A percentile compares a stretch with the other conserved stretches of the same genome.
phyloP scores from a whole-genome alignment of 2,113 vertebrate species.

The Oreochromis tanganicae region DNA sequence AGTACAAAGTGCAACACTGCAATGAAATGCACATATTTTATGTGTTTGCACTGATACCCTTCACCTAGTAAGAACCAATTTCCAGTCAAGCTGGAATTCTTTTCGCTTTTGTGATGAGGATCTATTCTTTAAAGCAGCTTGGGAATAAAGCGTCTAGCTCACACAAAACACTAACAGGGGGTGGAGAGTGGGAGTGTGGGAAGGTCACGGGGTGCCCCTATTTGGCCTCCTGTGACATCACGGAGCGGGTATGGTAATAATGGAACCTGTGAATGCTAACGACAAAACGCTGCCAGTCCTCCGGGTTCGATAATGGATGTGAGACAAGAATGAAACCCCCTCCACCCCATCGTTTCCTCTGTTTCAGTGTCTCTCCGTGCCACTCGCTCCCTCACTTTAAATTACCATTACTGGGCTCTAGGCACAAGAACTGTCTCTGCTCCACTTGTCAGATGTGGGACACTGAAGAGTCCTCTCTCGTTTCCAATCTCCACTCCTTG shows the following conservation, averaged over 20 bases:
- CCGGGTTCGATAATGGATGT: slow-evolving; percentile 20
- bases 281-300: slow-evolving; percentile 31
- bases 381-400: slow-evolving; percentile 58
- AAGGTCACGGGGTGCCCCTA: slow-evolving; percentile 61
- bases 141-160: slow-evolving; percentile 40
- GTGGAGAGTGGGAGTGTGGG: slow-evolving; percentile 52
- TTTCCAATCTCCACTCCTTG: background rate
- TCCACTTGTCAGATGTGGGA: slow-evolving; percentile 66
- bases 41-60: background rate
- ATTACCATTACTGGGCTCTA: slow-evolving; percentile 57
- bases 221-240: slow-evolving; percentile 65
- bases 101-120: slow-evolving; percentile 12
- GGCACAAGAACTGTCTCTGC: slow-evolving; percentile 55
- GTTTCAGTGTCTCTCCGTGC: slow-evolving; percentile 7
- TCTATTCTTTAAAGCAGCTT: slow-evolving; percentile 48
- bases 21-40: background rate
- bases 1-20: background rate
- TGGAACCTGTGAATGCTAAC: slow-evolving; percentile 51
- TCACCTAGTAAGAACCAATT: background rate
- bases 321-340: slow-evolving; percentile 20
- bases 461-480: slow-evolving; percentile 30
- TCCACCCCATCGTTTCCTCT: background rate
- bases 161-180: slow-evolving; percentile 46
- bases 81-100: slow-evolving; percentile 17
- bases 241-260: slow-evolving; percentile 55